Conservation (phyloP, 2,888 invertebrate species). For the Hydriomena furcata region DNA sequence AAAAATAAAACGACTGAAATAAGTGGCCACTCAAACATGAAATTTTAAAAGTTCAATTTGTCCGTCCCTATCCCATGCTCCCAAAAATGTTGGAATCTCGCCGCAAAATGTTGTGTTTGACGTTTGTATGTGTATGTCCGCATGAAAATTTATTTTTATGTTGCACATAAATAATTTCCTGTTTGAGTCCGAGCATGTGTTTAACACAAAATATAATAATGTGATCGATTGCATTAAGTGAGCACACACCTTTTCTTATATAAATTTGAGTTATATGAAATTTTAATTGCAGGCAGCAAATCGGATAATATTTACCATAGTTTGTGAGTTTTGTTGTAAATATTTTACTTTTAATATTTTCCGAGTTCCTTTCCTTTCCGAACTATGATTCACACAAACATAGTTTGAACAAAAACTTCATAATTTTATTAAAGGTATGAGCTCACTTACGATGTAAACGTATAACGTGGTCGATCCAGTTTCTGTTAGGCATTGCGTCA, state of each 20-base stretch:
- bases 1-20: constrained; percentile 27
- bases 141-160: constrained; percentile 41
- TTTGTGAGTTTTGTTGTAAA: too few species aligned
- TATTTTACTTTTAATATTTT: too few species aligned
- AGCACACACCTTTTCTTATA: background rate
- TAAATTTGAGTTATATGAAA: background rate
- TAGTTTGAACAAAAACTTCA: background rate
- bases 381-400: too few species aligned
- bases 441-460: constrained; percentile 3
- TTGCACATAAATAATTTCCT: constrained; percentile 65
- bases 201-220: constrained; percentile 19
- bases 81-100: background rate
- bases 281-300: too few species aligned
- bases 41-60: constrained; percentile 47
- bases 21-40: constrained; percentile 66
- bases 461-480: constrained; percentile 13
- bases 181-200: constrained; percentile 71
- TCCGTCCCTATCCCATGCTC: constrained; percentile 26
- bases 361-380: too few species aligned
- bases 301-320: too few species aligned
- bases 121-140: constrained; percentile 32
- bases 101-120: constrained; percentile 11
- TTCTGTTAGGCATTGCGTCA: constrained; percentile 23
- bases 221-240: background rate
- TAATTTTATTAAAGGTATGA: background rate